Percentiles rank a stretch among this genome's conserved stretches.
Conservation (phyloP, 2,888 invertebrate genomes). For the Dasypolia templi region DNA sequence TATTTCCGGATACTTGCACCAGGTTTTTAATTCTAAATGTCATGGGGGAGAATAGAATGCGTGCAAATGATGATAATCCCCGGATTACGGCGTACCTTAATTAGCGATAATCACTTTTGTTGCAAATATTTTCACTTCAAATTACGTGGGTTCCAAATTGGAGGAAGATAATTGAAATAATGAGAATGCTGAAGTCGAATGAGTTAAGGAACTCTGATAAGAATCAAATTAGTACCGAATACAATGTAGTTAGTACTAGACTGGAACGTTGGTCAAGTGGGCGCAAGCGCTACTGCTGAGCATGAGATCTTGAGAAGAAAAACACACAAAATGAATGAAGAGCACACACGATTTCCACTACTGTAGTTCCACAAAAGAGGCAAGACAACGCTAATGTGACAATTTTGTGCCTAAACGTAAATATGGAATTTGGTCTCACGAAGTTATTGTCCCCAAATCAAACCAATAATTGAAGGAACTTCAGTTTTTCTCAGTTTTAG, state of each 20-base stretch:
- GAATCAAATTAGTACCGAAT: constrained; percentile 10
- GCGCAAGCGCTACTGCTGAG: not conserved
- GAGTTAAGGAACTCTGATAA: constrained; percentile 9
- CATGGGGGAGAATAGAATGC: constrained; percentile 50
- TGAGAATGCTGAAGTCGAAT: constrained; percentile 8
- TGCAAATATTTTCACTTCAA: constrained; percentile 56
- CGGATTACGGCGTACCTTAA: constrained; percentile 60
- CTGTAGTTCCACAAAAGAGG: constrained; percentile 68
- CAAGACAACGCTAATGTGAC: constrained; percentile 74
- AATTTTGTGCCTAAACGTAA: constrained; percentile 71
- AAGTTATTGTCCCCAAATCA: constrained; percentile 68
- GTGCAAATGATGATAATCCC: constrained; percentile 57
- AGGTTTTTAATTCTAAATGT: constrained; percentile 50
- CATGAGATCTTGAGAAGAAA: not conserved
- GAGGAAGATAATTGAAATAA: constrained; percentile 20
- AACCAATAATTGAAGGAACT: not conserved
- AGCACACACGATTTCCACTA: constrained; percentile 27
- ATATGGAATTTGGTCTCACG: constrained; percentile 70
- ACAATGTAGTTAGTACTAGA: not conserved
- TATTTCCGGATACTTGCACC: constrained; percentile 47
- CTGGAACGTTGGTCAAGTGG: not conserved
- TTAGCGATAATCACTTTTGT: constrained; percentile 63
- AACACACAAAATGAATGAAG: no score
- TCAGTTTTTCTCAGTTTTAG: not conserved
- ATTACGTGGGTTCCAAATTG: constrained; percentile 39